A percentile compares a stretch with the other conserved stretches of the same genome.
These are phyloP conservation scores for Microcebus lehilahytsara DNA, from an alignment of 2,113 vertebrate genomes.

Conservation along the genomic window DNA sequence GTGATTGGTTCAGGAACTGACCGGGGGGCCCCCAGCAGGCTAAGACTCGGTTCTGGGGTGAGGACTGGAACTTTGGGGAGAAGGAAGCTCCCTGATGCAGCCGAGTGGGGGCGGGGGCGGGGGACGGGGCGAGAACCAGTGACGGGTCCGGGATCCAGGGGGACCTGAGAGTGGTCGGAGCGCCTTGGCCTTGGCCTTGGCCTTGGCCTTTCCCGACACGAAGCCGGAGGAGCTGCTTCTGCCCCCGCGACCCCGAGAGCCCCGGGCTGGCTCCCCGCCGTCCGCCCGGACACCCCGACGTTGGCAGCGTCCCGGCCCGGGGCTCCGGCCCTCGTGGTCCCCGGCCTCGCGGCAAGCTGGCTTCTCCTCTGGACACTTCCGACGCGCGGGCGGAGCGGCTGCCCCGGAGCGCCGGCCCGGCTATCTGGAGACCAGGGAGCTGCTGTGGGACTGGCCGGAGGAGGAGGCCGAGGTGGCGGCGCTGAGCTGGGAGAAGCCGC, in stretches of 20 bases:
- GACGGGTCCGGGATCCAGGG: background rate
- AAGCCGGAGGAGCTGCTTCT: background rate
- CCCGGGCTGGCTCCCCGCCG: background rate
- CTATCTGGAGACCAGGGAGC: slow-evolving; percentile 90
- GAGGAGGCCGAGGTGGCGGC: slow-evolving; percentile 85
- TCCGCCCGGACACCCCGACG: background rate
- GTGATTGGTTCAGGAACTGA: background rate
- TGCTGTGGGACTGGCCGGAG: slow-evolving; percentile 88
- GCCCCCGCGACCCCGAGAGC: background rate
- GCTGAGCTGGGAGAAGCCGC: slow-evolving; percentile 91
- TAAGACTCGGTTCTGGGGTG: background rate
- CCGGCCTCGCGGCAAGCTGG: background rate
- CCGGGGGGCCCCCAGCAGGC: background rate
- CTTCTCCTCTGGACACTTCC: slow-evolving; percentile 57
- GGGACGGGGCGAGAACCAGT: no score
- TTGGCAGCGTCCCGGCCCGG: background rate
- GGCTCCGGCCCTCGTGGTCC: background rate
- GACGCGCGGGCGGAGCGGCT: background rate
- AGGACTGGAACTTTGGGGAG: background rate
- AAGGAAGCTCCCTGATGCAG: background rate
- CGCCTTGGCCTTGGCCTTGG: no score
- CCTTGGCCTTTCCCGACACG: background rate
- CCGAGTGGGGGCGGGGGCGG: background rate
- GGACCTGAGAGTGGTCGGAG: no score
- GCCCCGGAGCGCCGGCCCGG: background rate